Conservation (phyloP, 2,888 invertebrate genomes). For the Chrysolina oricalcia region DNA sequence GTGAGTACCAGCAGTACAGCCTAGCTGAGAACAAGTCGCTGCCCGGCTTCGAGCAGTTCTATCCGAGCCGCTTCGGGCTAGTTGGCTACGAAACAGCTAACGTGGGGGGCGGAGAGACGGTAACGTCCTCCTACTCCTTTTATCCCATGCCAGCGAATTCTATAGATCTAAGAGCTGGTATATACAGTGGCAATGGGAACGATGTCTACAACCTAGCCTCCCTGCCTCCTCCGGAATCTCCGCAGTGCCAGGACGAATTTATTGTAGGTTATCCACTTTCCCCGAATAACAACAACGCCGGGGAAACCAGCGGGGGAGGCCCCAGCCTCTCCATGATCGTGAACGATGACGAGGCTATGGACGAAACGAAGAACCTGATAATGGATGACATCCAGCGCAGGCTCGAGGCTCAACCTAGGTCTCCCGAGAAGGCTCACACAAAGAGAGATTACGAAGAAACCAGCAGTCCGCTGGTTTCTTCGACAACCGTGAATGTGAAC, state of each 20-base stretch:
- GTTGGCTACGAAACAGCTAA: constrained; percentile 75
- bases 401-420: constrained; percentile 61
- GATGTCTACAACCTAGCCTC: constrained; percentile 71
- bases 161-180: constrained; percentile 57
- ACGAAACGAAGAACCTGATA: constrained; percentile 60
- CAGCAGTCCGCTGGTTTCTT: constrained; percentile 63
- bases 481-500: constrained; percentile 59
- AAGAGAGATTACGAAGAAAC: constrained; percentile 67
- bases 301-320: constrained; percentile 25
- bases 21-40: constrained; percentile 72
- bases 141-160: constrained; percentile 52
- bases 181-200: constrained; percentile 57
- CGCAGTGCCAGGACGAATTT: constrained; percentile 42
- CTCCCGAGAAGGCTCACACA: constrained; percentile 66
- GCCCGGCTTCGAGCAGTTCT: constrained; percentile 81
- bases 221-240: constrained; percentile 66
- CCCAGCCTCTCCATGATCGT: constrained; percentile 44
- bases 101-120: constrained; percentile 84
- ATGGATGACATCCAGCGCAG: constrained; percentile 68
- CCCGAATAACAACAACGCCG: constrained; percentile 49
- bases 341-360: constrained; percentile 47
- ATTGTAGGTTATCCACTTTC: constrained; percentile 38
- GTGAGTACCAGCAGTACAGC: constrained; percentile 74
- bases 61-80: constrained; percentile 71
- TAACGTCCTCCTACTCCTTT: constrained; percentile 67